Base-by-base conservation (phyloP, 2,888 invertebrate species). In the Meiosimyza decipiens region DNA sequence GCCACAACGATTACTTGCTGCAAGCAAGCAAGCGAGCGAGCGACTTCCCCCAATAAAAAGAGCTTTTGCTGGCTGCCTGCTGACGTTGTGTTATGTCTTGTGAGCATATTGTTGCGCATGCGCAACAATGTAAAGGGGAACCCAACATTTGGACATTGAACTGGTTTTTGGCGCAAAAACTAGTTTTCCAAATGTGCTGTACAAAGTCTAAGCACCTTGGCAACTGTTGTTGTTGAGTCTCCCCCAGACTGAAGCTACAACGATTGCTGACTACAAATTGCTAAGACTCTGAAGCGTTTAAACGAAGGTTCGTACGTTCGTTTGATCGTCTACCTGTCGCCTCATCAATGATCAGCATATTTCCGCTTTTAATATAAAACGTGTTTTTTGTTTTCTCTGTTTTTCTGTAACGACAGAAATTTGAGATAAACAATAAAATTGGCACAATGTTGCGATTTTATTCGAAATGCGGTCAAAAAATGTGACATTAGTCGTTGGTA, bases 1-100 rank as follows among this genome's bases (percentile, higher is more conserved):
- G 50, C 22, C 16, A 51, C 64, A 64, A 22, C 13, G 33, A 55
- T 13, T 16, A 55, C 40, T 18, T 33, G 12, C 49, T 33, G 22
- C 9, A 16, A n/a, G 22, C 2, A 22, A 57, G 47, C 6, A 33
- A 22, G n/a, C 59, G 51, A 13, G 15, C 59, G 7, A 28, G 54
- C 71, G 71, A 65, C 71, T 71, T 71, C 71, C 71, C 71, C 71
- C 71, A 71, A 71, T 51, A 57, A 60, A 22, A 54, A 66, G 49
- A 57, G 67, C 22, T 57, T 28, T 28, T 9, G 40, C 40, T 40
- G 9, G 40, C 40, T 40, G 40, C 4, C 40, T 40, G 40, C 40
- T 40, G 40, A 40, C 9, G 40, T 40, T 40, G 40, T 40, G 40
- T 40, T 40, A 9, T 40, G 9, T 40, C 9, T 40, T 40, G 40